Evolutionary conservation across 2,113 vertebrate species (phyloP).

Genomic region (Thomomys bottae): DNA sequence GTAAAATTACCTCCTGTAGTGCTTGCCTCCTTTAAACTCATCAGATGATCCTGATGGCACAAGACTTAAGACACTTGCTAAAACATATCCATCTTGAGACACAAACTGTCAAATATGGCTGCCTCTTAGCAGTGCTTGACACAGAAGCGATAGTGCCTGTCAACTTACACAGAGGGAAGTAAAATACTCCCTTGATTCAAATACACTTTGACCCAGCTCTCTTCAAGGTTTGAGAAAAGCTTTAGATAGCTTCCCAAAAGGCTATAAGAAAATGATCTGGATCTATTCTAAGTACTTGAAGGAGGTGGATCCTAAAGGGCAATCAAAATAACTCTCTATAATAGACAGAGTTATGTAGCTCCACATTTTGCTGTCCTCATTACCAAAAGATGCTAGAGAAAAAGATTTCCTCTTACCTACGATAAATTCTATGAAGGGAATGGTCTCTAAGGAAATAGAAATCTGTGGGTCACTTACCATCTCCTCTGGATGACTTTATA

Average conservation of each 20-base stretch:
- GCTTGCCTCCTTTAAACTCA: constrained; percentile 64
- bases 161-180: not conserved
- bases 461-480: not conserved
- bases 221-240: not conserved
- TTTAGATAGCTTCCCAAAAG: constrained; percentile 23
- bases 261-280: not conserved
- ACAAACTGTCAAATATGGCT: constrained; percentile 59
- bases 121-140: not conserved
- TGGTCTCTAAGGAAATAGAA: not conserved
- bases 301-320: not conserved
- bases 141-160: not conserved
- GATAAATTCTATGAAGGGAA: not conserved
- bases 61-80: constrained; percentile 61
- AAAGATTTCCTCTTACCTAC: not conserved
- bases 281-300: not conserved
- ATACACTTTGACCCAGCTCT: not conserved
- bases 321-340: not conserved
- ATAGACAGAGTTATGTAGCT: not conserved
- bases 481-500: not conserved
- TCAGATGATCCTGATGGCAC: constrained; percentile 23
- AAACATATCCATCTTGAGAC: constrained; percentile 58
- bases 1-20: constrained; percentile 54
- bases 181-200: not conserved
- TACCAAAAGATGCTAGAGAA: not conserved
- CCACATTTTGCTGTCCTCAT: not conserved